phyloP scores from a whole-genome alignment of 2,888 invertebrate genomes.

The Terebella lapidaria region DNA sequence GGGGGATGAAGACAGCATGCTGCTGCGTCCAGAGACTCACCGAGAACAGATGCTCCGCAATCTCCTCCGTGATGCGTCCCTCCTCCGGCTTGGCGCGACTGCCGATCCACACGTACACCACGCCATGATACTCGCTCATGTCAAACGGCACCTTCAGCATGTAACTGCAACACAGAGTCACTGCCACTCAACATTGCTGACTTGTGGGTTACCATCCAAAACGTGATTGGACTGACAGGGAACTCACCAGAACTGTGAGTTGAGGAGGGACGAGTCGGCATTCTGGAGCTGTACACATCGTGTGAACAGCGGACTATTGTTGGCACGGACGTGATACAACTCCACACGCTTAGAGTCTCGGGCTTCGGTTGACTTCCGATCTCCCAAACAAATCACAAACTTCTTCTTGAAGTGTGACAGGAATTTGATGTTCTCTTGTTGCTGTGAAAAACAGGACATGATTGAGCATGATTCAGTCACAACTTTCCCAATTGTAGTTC shows the following conservation, averaged over 20 bases:
- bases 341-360: constrained; percentile 57
- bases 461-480: too few species aligned
- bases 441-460: constrained; percentile 52
- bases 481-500: too few species aligned
- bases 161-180: constrained; percentile 62
- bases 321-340: constrained; percentile 90
- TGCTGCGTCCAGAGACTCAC: too few species aligned
- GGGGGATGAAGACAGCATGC: too few species aligned
- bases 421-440: constrained; percentile 95
- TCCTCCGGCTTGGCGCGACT: constrained; percentile 78
- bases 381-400: constrained; percentile 74
- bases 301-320: constrained; percentile 90
- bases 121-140: constrained; percentile 76
- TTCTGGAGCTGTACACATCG: constrained; percentile 72
- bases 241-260: constrained; percentile 88
- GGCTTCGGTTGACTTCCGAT: constrained; percentile 31
- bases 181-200: too few species aligned
- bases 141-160: constrained; percentile 84
- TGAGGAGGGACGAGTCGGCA: constrained; percentile 79
- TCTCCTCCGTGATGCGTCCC: constrained; percentile 73
- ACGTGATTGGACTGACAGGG: too few species aligned
- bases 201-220: background rate
- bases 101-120: constrained; percentile 95
- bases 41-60: constrained; percentile 81
- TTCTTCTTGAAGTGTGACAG: constrained; percentile 93